These are phyloP conservation scores for Parnassius smintheus DNA, from an alignment of 2,888 invertebrate genomes.

Conservation along the genomic window DNA sequence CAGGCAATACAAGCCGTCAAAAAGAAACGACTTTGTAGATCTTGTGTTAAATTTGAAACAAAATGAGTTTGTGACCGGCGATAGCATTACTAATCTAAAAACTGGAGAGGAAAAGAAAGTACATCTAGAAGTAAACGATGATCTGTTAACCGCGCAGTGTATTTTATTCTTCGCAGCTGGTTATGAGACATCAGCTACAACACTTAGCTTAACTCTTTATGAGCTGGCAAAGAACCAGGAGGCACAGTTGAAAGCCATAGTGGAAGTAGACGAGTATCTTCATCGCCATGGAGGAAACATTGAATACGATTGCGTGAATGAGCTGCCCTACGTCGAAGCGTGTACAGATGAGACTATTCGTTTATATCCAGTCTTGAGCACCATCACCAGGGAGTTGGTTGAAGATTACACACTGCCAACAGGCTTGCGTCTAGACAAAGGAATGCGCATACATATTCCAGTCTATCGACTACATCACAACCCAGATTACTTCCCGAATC, in stretches of 20 bases:
- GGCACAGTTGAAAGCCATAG: conserved; percentile 38
- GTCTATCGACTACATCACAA: conserved; percentile 52
- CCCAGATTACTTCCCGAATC: conserved; percentile 55
- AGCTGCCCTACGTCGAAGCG: conserved; percentile 51
- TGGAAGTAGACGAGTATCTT: conserved; percentile 50
- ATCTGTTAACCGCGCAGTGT: conserved; percentile 75
- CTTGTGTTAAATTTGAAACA: conserved; percentile 47
- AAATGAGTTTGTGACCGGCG: conserved; percentile 45
- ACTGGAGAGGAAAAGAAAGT: conserved; percentile 36
- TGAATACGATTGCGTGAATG: conserved; percentile 49
- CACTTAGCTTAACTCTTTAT: conserved; percentile 44
- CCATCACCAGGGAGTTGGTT: conserved; percentile 52
- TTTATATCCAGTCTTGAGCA: conserved; percentile 53
- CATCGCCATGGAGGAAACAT: conserved; percentile 36
- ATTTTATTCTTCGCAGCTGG: conserved; percentile 68
- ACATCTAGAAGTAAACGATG: conserved; percentile 51
- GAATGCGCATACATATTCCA: conserved; percentile 57
- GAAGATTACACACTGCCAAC: conserved; percentile 54
- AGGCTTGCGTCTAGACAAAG: conserved; percentile 51
- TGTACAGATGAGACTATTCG: conserved; percentile 54
- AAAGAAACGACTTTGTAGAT: conserved; percentile 56
- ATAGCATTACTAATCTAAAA: conserved; percentile 44
- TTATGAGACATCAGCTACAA: conserved; percentile 53
- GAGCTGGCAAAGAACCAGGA: conserved; percentile 50
- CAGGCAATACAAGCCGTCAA: conserved; percentile 42